Evolutionary conservation across 2,888 invertebrate genomes (phyloP).

Genomic region (Sinodicranocentrus sp.): DNA sequence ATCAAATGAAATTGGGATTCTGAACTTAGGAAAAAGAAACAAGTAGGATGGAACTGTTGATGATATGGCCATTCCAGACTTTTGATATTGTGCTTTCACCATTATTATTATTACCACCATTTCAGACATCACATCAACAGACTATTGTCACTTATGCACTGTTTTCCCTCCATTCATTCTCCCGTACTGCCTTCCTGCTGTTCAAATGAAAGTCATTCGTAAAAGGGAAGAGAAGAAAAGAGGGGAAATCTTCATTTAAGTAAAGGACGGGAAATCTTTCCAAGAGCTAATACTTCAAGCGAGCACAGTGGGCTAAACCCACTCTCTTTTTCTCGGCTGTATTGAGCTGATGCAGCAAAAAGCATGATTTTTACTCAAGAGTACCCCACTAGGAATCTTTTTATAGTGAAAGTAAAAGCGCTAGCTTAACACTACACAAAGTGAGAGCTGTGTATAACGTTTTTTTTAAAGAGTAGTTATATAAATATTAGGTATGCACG

Average conservation of each 20-base stretch:
- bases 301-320: constrained; percentile 12
- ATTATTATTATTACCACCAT: constrained; percentile 58
- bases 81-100: constrained; percentile 67
- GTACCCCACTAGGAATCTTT: background rate
- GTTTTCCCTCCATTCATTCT: constrained; percentile 22
- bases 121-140: constrained; percentile 59
- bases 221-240: constrained; percentile 37
- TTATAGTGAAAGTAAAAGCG: constrained; percentile 1
- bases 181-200: background rate
- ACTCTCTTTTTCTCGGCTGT: background rate
- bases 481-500: too few relatives aligned
- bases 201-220: constrained; percentile 46
- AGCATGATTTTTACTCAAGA: background rate
- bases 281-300: constrained; percentile 26
- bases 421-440: background rate
- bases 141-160: constrained; percentile 57
- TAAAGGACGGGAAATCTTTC: constrained; percentile 57
- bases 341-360: constrained; percentile 22
- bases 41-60: constrained; percentile 58
- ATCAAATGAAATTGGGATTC: constrained; percentile 9
- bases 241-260: constrained; percentile 63
- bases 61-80: constrained; percentile 57
- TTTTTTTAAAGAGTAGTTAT: background rate
- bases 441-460: too few relatives aligned
- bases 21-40: constrained; percentile 41